phyloP scores from a whole-genome alignment of 2,888 invertebrate species.

The Drosophila imparisetae region DNA sequence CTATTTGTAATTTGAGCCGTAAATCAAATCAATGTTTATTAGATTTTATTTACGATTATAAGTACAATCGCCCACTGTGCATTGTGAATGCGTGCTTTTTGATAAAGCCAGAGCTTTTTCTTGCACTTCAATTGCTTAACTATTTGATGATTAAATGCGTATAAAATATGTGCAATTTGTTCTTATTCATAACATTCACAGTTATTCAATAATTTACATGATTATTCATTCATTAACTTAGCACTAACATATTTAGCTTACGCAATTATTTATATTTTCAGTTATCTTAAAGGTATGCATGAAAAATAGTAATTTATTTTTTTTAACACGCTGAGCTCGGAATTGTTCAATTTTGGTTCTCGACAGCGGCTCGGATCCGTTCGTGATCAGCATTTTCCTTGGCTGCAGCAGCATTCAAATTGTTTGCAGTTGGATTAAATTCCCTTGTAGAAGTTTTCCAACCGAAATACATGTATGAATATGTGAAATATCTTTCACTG shows the following conservation, averaged over 20 bases:
- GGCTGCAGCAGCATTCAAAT: constrained; percentile 9
- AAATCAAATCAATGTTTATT: not conserved
- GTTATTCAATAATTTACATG: not conserved
- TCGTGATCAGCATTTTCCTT: constrained; percentile 53
- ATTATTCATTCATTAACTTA: not conserved
- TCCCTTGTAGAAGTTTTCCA: not conserved
- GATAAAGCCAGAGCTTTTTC: constrained; percentile 27
- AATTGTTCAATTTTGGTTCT: constrained; percentile 23
- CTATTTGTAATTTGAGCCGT: not conserved
- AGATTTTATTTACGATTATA: not conserved
- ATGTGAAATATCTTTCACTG: not conserved
- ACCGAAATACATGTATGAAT: not conserved
- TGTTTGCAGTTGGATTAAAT: constrained; percentile 27
- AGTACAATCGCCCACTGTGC: constrained; percentile 25
- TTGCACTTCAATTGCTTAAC: not conserved
- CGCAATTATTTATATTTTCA: not conserved
- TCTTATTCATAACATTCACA: not conserved
- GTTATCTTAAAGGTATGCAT: not conserved
- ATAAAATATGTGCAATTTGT: not conserved
- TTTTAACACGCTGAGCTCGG: not conserved
- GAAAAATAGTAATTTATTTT: not conserved
- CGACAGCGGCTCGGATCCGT: constrained; percentile 43
- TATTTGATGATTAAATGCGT: not conserved
- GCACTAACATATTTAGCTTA: not conserved
- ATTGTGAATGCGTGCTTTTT: not conserved